These are phyloP conservation scores for Parnassius apollo DNA, from an alignment of 2,888 invertebrate species.

Conservation along the genomic window DNA sequence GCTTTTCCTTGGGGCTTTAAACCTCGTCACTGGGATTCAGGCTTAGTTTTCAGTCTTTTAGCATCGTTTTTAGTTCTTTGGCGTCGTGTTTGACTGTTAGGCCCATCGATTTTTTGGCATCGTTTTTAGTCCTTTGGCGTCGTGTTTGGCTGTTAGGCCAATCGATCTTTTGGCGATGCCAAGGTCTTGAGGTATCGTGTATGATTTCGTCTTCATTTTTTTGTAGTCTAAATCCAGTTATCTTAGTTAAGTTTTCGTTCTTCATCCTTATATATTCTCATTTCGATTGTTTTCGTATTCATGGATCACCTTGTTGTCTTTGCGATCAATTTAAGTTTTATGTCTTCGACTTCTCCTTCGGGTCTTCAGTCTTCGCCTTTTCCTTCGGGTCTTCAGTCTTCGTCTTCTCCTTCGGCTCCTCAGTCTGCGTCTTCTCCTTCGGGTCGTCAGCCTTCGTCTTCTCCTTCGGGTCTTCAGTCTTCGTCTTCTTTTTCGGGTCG, in stretches of 20 bases:
- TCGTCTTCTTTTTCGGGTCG: neutral
- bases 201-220: no score
- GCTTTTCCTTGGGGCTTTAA: no score
- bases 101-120: neutral
- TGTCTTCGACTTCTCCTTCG: neutral
- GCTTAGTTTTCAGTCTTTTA: no score
- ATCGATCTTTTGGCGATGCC: neutral
- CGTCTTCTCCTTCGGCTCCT: neutral
- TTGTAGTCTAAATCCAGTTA: no score
- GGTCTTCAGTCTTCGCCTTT: neutral
- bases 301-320: no score
- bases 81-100: neutral
- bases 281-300: no score
- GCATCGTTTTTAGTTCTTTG: neutral
- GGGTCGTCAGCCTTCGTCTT: slow-evolving; percentile 8
- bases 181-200: neutral
- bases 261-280: no score
- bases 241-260: no score
- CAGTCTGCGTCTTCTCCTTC: neutral
- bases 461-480: neutral
- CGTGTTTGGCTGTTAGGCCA: slow-evolving; percentile 5
- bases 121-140: neutral
- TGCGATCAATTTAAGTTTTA: no score
- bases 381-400: no score
- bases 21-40: no score